Evolutionary conservation across 2,113 vertebrate genomes (phyloP).

Genomic region (Alethe diademata): DNA sequence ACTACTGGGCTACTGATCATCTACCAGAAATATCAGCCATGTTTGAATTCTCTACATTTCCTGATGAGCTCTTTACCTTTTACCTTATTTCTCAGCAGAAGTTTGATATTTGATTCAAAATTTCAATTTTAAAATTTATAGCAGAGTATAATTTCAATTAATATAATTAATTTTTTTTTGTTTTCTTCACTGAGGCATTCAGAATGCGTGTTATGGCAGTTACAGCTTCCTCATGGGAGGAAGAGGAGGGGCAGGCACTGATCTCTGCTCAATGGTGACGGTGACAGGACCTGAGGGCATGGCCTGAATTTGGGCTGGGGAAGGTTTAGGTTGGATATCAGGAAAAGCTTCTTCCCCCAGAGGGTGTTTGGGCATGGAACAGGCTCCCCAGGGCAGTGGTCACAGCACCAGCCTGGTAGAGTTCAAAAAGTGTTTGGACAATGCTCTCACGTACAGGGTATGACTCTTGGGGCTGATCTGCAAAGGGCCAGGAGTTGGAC

Average conservation of each 20-base stretch:
- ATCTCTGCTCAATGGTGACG: background rate
- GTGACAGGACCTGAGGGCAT: accelerated
- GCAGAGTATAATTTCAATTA: background rate
- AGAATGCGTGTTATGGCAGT: background rate
- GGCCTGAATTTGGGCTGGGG: accelerated
- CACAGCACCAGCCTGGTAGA: background rate
- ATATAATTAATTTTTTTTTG: background rate
- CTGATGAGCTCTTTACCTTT: background rate
- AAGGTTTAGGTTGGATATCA: background rate
- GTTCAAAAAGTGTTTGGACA: accelerated
- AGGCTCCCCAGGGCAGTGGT: background rate
- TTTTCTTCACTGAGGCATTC: background rate
- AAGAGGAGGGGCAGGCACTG: background rate
- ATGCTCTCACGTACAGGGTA: accelerated
- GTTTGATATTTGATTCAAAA: background rate
- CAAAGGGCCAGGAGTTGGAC: too few species aligned
- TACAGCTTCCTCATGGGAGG: accelerated
- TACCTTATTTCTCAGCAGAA: background rate
- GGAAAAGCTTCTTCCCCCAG: accelerated
- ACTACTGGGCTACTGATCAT: background rate
- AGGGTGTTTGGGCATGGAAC: background rate
- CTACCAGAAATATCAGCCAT: background rate
- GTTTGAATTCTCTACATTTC: background rate
- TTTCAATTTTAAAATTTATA: background rate
- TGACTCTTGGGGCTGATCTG: background rate